Conservation (phyloP, 2,888 invertebrate species). For the Aleiodes alternator region DNA sequence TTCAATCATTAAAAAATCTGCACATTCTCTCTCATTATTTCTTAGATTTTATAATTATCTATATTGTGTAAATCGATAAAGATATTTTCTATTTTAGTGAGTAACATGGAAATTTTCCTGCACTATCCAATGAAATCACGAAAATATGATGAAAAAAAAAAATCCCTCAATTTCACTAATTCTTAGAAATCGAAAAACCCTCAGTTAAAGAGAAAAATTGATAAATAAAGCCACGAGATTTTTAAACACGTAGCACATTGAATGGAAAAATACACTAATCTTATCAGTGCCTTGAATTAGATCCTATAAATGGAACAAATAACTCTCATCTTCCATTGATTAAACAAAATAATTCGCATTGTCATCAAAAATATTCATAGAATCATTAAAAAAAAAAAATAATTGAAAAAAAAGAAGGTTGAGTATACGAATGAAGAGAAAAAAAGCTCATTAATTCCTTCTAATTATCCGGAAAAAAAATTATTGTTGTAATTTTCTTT, state of each 20-base stretch:
- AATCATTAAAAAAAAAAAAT: constrained; percentile 7
- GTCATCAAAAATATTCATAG: constrained; percentile 1
- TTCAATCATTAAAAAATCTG: not conserved
- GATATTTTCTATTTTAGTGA: too few relatives aligned
- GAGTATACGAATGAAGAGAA: constrained; percentile 13
- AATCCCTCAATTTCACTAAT: too few relatives aligned
- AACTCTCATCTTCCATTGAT: constrained; percentile 21
- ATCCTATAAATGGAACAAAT: constrained; percentile 38
- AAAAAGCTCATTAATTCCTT: too few relatives aligned
- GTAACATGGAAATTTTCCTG: too few relatives aligned
- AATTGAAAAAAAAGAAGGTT: not conserved
- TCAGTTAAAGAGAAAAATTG: too few relatives aligned
- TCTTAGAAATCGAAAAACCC: too few relatives aligned
- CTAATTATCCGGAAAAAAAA: not conserved
- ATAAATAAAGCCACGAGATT: not conserved
- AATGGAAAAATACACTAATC: constrained; percentile 35
- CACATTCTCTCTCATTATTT: constrained; percentile 2
- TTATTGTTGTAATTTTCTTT: not conserved
- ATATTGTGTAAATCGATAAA: too few relatives aligned
- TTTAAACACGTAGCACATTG: constrained; percentile 18
- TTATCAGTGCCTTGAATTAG: constrained; percentile 55
- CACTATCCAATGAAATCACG: too few relatives aligned
- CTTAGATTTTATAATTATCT: too few relatives aligned
- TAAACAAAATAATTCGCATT: not conserved
- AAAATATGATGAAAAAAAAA: too few relatives aligned